Base-by-base conservation (phyloP, 2,888 invertebrate genomes). In the Drosophila kambysellisi region DNA sequence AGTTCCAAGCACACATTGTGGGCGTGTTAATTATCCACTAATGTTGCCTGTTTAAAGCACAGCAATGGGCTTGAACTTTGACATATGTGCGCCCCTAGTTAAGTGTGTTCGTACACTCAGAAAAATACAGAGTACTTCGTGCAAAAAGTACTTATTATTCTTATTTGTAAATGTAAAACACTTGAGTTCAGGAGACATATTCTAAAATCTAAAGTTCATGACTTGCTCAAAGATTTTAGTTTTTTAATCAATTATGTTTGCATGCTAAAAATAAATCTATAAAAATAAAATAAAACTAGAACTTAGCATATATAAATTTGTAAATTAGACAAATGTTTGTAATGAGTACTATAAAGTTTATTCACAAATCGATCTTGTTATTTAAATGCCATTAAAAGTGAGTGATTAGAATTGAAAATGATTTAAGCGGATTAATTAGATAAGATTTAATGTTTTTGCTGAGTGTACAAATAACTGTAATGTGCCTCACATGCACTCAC, bases 11-110 rank as follows among this genome's bases (percentile, higher is more conserved):
- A 20, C 63, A 43, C 73, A 53, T 61, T 69, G 82, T 79, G 90
- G 90, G 88, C 90, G 90, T 90, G 89, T 88, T 89, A 88, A 88
- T 88, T 90, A 88, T 88, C 81, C 81, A 77, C 83, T 90, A 88
- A 88, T 83, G 83, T 79, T 80, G 89, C 73, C 73, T 70, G 88
- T 73, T 76, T 73, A 73, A 81, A 76, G 71, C 75, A 59, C 77
- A 69, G 70, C 53, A 64, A 62, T 46, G 60, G 53, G 66, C 48
- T 61, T 78, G 74, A 88, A 81, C 83, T 87, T 74, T 90, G 90
- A 89, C 90, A 90, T 64, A 73, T 70, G 4, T 15, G 4, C 8
- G 46, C 25, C 46, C 2, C 46, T 15, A 46, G 46, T 25, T 46
- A 46, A 15, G 20, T 25, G 25, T 46, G 4, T 0, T 17, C 25